Conservation (phyloP, 2,888 invertebrate species). For the Cerastoderma edule region DNA sequence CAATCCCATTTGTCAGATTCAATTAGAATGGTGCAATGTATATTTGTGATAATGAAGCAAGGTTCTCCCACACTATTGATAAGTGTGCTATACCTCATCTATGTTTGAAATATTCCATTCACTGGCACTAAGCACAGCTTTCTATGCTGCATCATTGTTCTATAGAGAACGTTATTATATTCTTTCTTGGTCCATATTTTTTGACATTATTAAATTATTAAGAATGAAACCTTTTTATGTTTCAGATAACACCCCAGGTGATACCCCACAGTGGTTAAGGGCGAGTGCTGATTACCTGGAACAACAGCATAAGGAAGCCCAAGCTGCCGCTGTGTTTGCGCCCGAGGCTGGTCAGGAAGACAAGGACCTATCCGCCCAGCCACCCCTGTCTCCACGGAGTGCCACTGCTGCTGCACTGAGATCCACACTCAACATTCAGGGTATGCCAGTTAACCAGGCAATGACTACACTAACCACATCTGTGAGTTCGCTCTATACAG, state of each 20-base stretch:
- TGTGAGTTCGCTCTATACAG: slow-evolving; percentile 51
- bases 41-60: too few relatives aligned
- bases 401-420: slow-evolving; percentile 47
- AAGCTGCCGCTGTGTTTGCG: slow-evolving; percentile 37
- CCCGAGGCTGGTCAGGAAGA: slow-evolving; percentile 29
- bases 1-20: too few relatives aligned
- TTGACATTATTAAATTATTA: neutral
- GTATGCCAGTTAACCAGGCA: slow-evolving; percentile 47
- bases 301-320: slow-evolving; percentile 58
- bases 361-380: slow-evolving; percentile 43
- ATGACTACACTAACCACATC: slow-evolving; percentile 50
- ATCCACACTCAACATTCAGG: slow-evolving; percentile 27
- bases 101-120: too few relatives aligned
- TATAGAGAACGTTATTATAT: too few relatives aligned
- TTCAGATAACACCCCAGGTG: slow-evolving; percentile 62
- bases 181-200: too few relatives aligned
- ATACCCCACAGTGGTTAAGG: slow-evolving; percentile 63
- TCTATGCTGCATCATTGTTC: too few relatives aligned
- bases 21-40: too few relatives aligned
- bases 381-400: slow-evolving; percentile 45
- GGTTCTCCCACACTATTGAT: too few relatives aligned
- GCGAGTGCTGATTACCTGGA: slow-evolving; percentile 62
- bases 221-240: slow-evolving; percentile 4
- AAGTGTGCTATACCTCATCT: too few relatives aligned
- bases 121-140: too few relatives aligned